Percentiles rank a stretch among this genome's conserved stretches.
These are phyloP conservation scores for Zaprionus obscuricornis DNA, from an alignment of 2,888 invertebrate genomes.

Conservation along the genomic window DNA sequence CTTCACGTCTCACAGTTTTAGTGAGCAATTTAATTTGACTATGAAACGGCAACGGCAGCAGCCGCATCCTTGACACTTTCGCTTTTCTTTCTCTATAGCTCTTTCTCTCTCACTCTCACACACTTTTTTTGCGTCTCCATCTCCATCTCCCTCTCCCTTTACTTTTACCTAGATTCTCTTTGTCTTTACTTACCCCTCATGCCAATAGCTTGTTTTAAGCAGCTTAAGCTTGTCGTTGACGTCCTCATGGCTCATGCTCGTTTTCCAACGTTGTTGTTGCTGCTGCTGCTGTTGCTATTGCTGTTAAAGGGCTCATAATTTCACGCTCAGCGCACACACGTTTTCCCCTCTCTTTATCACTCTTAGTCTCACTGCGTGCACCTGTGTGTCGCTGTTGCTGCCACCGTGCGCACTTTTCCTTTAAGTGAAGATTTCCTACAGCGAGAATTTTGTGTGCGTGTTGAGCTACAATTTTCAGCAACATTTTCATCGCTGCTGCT, in stretches of 20 bases:
- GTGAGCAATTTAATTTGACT: conserved; percentile 75
- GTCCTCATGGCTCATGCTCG: conserved; percentile 37
- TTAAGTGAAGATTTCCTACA: conserved; percentile 44
- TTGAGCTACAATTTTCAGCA: conserved; percentile 48
- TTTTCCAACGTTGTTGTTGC: conserved; percentile 10
- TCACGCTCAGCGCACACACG: conserved; percentile 67
- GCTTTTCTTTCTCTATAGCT: conserved; percentile 47
- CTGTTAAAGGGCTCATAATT: conserved; percentile 73
- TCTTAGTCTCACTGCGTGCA: neutral
- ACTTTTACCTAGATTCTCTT: neutral
- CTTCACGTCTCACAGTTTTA: conserved; percentile 44
- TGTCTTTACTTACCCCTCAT: conserved; percentile 3
- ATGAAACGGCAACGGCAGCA: conserved; percentile 61
- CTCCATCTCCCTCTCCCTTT: neutral
- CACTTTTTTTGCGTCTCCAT: neutral
- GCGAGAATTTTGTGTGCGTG: conserved; percentile 32
- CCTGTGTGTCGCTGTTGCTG: conserved; percentile 34
- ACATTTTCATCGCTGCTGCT: conserved; percentile 33
- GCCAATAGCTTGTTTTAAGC: conserved; percentile 71
- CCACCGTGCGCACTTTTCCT: conserved; percentile 48
- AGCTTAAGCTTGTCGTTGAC: conserved; percentile 78
- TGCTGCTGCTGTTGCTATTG: conserved; percentile 35
- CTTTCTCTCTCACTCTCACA: neutral
- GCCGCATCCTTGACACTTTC: conserved; percentile 78
- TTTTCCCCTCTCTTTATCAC: conserved; percentile 18